Evolutionary conservation across 23 tunicate genomes (phyloP).

Genomic region (Styela clava): DNA sequence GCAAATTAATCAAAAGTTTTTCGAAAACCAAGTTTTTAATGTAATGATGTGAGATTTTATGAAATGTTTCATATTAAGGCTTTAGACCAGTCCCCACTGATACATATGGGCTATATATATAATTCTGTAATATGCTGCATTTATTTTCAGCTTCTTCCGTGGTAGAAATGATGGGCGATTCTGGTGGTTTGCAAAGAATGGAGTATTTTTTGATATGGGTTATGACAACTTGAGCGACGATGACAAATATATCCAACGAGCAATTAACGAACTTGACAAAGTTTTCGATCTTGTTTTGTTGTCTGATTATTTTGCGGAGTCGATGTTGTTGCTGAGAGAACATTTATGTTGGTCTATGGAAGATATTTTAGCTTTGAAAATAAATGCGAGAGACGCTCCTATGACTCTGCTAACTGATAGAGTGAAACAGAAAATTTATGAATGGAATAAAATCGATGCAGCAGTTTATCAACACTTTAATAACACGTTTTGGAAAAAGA

Average conservation of each 20-base stretch:
- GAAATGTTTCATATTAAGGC: neutral
- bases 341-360: slow-evolving; percentile 42
- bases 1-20: no score
- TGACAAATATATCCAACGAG: slow-evolving; percentile 42
- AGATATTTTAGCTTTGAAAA: slow-evolving; percentile 32
- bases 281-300: slow-evolving; percentile 55
- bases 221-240: slow-evolving; percentile 56
- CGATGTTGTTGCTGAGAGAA: slow-evolving; percentile 62
- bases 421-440: slow-evolving; percentile 21
- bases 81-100: no score
- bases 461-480: slow-evolving; percentile 52
- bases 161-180: slow-evolving; percentile 33
- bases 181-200: slow-evolving; percentile 88
- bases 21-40: no score
- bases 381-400: slow-evolving; percentile 41
- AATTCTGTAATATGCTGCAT: neutral
- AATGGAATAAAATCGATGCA: slow-evolving; percentile 69
- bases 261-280: slow-evolving; percentile 41
- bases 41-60: no score
- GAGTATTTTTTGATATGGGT: slow-evolving; percentile 67
- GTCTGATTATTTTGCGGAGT: slow-evolving; percentile 65
- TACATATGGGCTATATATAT: no score
- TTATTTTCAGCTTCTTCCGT: slow-evolving; percentile 48
- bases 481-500: slow-evolving; percentile 66
- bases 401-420: neutral